phyloP scores from a whole-genome alignment of 2,888 invertebrate species.

The Physocephala rufipes region DNA sequence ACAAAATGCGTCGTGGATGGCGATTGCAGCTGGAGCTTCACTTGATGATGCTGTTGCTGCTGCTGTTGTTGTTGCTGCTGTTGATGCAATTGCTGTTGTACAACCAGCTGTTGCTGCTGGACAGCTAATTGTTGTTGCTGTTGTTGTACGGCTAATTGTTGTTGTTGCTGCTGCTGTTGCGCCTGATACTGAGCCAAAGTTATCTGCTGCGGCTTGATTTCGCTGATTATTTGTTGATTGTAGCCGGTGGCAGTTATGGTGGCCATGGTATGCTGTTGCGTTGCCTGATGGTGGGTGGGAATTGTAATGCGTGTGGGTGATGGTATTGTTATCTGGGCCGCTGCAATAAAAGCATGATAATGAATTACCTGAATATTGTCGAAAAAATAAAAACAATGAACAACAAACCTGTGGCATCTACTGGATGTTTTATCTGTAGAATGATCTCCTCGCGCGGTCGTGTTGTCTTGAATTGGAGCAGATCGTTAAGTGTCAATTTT shows the following conservation, averaged over 20 bases:
- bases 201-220: constrained; percentile 61
- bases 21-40: constrained; percentile 57
- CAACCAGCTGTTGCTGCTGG: constrained; percentile 49
- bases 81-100: constrained; percentile 49
- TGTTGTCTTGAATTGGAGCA: constrained; percentile 60
- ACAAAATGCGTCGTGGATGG: constrained; percentile 47
- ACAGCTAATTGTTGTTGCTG: constrained; percentile 44
- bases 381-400: neutral
- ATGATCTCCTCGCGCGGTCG: constrained; percentile 63
- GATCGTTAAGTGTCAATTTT: constrained; percentile 62
- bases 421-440: constrained; percentile 61
- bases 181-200: constrained; percentile 62
- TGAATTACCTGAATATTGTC: constrained; percentile 10
- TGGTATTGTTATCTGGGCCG: constrained; percentile 60
- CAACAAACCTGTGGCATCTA: constrained; percentile 53
- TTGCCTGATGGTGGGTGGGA: constrained; percentile 50
- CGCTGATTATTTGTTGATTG: constrained; percentile 63
- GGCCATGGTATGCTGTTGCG: constrained; percentile 58
- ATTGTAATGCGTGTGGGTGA: constrained; percentile 55
- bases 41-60: constrained; percentile 48
- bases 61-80: constrained; percentile 48
- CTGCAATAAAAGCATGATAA: constrained; percentile 41
- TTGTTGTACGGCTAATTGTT: constrained; percentile 50
- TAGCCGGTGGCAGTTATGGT: constrained; percentile 59
- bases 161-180: constrained; percentile 59